Conservation (phyloP, 2,888 invertebrate species). For the Aquatica leii region DNA sequence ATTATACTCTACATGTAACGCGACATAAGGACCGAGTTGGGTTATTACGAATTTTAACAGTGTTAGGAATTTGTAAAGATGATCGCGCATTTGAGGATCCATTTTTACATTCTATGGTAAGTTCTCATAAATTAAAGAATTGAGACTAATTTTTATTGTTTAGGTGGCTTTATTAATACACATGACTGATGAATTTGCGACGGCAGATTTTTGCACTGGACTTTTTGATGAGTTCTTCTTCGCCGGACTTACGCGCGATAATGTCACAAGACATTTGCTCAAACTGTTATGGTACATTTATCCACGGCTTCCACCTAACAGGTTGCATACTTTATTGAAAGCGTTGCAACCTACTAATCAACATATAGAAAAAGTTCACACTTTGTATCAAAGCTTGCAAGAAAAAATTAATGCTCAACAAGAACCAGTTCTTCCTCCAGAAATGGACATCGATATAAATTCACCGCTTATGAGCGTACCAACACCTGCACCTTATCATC, state of each 20-base stretch:
- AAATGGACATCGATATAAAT: conserved; percentile 75
- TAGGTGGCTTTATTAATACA: conserved; percentile 80
- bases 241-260: conserved; percentile 87
- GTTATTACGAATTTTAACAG: conserved; percentile 85
- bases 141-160: conserved; percentile 47
- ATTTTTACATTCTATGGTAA: conserved; percentile 88
- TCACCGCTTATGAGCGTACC: conserved; percentile 88
- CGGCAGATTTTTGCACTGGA: conserved; percentile 94
- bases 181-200: conserved; percentile 90
- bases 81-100: conserved; percentile 95
- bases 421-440: conserved; percentile 68
- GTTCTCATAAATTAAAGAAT: conserved; percentile 21
- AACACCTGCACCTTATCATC: conserved; percentile 75
- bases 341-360: conserved; percentile 78
- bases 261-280: conserved; percentile 89
- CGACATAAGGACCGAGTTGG: conserved; percentile 82
- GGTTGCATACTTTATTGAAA: conserved; percentile 83
- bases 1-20: conserved; percentile 90
- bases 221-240: conserved; percentile 96
- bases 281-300: conserved; percentile 92
- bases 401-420: conserved; percentile 80
- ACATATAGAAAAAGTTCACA: conserved; percentile 86
- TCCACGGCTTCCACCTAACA: conserved; percentile 80
- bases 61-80: conserved; percentile 88
- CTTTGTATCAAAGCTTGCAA: conserved; percentile 77